These are phyloP conservation scores for Ochropacha duplaris DNA, from an alignment of 2,888 invertebrate genomes.

Conservation along the genomic window DNA sequence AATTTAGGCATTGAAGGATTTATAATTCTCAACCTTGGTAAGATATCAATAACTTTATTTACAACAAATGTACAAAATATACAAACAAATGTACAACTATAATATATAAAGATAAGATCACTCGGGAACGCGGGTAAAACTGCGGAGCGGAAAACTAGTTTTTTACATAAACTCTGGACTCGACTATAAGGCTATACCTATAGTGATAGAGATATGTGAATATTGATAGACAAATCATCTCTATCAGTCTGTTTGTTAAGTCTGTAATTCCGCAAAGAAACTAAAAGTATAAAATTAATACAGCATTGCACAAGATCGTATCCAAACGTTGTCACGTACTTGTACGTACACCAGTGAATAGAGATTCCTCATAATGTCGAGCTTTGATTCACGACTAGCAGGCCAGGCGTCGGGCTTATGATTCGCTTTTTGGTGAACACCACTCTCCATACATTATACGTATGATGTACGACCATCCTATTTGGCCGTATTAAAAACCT, in stretches of 20 bases:
- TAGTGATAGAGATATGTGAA: too few species aligned
- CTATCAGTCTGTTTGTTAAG: background rate
- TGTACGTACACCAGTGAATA: slow-evolving; percentile 45
- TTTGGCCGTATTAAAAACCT: slow-evolving; percentile 79
- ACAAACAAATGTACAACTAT: too few species aligned
- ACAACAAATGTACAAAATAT: too few species aligned
- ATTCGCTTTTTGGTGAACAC: slow-evolving; percentile 69
- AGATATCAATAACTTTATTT: too few species aligned
- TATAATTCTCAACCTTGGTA: too few species aligned
- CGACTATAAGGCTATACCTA: too few species aligned
- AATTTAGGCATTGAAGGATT: too few species aligned
- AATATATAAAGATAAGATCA: too few species aligned
- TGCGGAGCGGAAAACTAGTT: too few species aligned
- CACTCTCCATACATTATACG: slow-evolving; percentile 44
- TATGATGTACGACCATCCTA: slow-evolving; percentile 57
- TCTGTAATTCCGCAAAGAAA: background rate
- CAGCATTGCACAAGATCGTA: slow-evolving; percentile 13
- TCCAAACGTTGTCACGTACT: slow-evolving; percentile 33
- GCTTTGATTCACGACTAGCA: slow-evolving; percentile 67
- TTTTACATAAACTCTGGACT: too few species aligned
- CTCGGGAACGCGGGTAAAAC: too few species aligned
- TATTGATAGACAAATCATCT: background rate
- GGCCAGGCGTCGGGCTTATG: slow-evolving; percentile 61
- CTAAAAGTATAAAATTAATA: background rate
- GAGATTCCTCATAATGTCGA: slow-evolving; percentile 65